These are phyloP conservation scores for Dynastes hyllus DNA, from an alignment of 2,888 invertebrate species.

Conservation along the genomic window DNA sequence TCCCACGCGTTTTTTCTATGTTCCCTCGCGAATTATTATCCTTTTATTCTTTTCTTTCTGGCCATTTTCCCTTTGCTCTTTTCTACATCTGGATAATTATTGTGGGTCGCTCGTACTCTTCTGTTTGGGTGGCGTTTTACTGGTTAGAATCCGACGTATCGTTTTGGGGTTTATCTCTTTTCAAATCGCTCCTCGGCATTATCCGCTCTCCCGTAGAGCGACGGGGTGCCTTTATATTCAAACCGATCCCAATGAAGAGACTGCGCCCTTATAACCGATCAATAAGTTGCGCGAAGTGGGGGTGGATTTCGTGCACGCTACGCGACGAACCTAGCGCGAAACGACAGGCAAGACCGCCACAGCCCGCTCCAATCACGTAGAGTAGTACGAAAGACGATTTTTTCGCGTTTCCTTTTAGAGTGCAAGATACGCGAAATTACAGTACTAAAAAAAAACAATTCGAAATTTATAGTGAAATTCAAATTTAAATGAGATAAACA, in stretches of 20 bases:
- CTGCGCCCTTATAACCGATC: slow-evolving; percentile 68
- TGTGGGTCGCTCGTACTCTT: too few species aligned
- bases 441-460: too few species aligned
- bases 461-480: too few species aligned
- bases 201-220: background rate
- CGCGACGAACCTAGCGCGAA: slow-evolving; percentile 51
- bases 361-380: slow-evolving; percentile 1
- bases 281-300: slow-evolving; percentile 68
- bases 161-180: background rate
- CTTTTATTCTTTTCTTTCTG: too few species aligned
- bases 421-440: background rate
- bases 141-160: background rate
- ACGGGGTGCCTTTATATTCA: slow-evolving; percentile 49
- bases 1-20: too few species aligned
- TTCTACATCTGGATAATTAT: too few species aligned
- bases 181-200: too few species aligned
- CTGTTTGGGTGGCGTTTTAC: too few species aligned
- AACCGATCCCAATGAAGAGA: slow-evolving; percentile 57
- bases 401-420: background rate
- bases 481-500: too few species aligned
- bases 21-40: too few species aligned
- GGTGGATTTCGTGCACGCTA: slow-evolving; percentile 57
- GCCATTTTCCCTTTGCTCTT: too few species aligned
- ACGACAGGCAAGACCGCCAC: slow-evolving; percentile 14
- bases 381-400: background rate